Evolutionary conservation across 2,888 invertebrate species (phyloP), one percentile per base, ranked within the genome.

Genomic region (Caenorhabditis sulstoni): DNA sequence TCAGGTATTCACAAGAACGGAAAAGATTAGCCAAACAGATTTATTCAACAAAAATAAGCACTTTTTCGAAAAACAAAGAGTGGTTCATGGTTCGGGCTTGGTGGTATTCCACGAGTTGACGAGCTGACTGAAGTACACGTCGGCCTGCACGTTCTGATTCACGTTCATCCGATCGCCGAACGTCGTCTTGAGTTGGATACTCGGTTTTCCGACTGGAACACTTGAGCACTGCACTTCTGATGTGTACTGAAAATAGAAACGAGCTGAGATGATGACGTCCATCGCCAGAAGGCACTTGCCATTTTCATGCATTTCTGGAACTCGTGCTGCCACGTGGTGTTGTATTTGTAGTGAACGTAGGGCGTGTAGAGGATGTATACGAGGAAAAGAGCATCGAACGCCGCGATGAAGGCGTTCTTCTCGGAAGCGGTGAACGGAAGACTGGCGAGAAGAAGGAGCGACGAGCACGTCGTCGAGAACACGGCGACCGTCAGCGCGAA

Each of bases 251-350:
- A 67, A 67, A 1, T 0, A 18, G 7, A 2, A 3, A 7, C 0
- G 22, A 8, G 7, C 7, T 9, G 47, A 16, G 47, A 16, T 50
- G 29, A 29, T 7, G 29, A 29, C 29, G 20, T 22, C 29, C 20
- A n/a, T 20, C 14, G 20, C 11, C 12, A 2, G 0, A 14, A 5
- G 14, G 11, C 4, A 37, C 68, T 16, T 14, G 59, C 68, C 41
- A 61, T 11, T 18, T 52, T 59, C 59, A 68, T 53, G 22, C 68
- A 68, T 35, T 61, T 68, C n/a, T 68, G 59, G 59, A 68, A 68
- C 18, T 68, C 68, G 16, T 53, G 59, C 20, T 68, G 68, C 68
- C 68, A 68, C 52, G 68, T 68, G 59, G 68, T 9, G 44, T 68
- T 68, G 53, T 59, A 45, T 45, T 68, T 68, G 45, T 68, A 68